Base-by-base conservation (phyloP, 2,888 invertebrate genomes). In the Arrhopalites spinosus region DNA sequence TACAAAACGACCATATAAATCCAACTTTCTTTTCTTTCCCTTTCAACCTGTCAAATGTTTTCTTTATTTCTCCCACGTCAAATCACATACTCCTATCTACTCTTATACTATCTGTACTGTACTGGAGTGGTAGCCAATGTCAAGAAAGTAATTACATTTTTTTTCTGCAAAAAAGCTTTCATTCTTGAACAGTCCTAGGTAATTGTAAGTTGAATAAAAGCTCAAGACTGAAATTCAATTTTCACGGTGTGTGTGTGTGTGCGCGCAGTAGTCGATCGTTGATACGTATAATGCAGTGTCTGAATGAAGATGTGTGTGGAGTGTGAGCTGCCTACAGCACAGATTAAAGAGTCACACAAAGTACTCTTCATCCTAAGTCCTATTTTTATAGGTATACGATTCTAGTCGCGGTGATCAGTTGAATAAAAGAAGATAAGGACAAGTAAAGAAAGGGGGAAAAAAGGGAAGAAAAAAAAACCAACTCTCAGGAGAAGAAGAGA, bases 131-230 rank as follows among this genome's bases (percentile, higher is more conserved):
- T 17, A 25, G 47, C 23, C n/a, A 20, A 61, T 72, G 43, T n/a
- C 43, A 25, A 61, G 61, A 72, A 72, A 72, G 63, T 72, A 72
- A 72, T 72, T 72, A 72, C 63, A 45, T 47, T 36, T 69, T 53
- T 47, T 17, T 59, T 59, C 25, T 27, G 66, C 20, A 30, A 30
- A 20, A 43, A 30, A 43, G n/a, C 36, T 17, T 71, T 43, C 25
- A 47, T 72, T 30, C 50, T 63, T 63, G 71, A 71, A 71, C 27
- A 47, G 61, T 11, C 5, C n/a, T 36, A 36, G 36, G 72, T 72
- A 72, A 72, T 50, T 63, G 63, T 63, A n/a, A 29, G 43, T 13
- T n/a, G 72, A 45, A 43, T 61, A 59, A 72, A 61, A 43, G 23
- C 36, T 36, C 23, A 43, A 61, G 36, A 72, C 63, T 45, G 63